Conservation (phyloP, 2,888 invertebrate genomes). For the Oligia fasciuncula region DNA sequence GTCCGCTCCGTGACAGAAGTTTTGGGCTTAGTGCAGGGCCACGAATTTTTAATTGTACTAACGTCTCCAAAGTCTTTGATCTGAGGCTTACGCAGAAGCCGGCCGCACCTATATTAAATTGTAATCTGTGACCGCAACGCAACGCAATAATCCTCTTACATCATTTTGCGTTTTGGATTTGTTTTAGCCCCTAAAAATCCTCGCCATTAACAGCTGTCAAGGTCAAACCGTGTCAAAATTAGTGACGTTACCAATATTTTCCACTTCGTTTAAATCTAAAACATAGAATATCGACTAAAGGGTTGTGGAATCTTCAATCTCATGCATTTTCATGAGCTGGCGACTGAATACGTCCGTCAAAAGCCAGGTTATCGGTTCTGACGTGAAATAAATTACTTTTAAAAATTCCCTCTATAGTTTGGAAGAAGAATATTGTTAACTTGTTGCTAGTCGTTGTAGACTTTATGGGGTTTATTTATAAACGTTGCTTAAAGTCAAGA, state of each 20-base stretch:
- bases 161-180: not conserved
- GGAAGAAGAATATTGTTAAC: slow-evolving; percentile 13
- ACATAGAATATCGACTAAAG: slow-evolving; percentile 24
- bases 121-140: too few relatives aligned
- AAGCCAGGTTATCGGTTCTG: slow-evolving; percentile 54
- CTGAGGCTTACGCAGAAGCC: not conserved
- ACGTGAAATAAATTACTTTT: slow-evolving; percentile 68
- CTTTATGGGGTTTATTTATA: not conserved
- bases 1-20: not conserved
- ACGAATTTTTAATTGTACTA: not conserved
- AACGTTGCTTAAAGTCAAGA: too few relatives aligned
- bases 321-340: slow-evolving; percentile 68
- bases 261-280: slow-evolving; percentile 10
- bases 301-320: slow-evolving; percentile 46
- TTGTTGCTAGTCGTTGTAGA: slow-evolving; percentile 9
- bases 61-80: not conserved
- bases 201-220: not conserved
- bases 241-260: not conserved
- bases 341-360: slow-evolving; percentile 41
- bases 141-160: not conserved
- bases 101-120: not conserved
- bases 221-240: not conserved
- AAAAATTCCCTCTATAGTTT: slow-evolving; percentile 20
- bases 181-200: too few relatives aligned
- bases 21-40: not conserved